phyloP scores from a whole-genome alignment of 2,888 invertebrate species.

The Lasioglossum malachurum region DNA sequence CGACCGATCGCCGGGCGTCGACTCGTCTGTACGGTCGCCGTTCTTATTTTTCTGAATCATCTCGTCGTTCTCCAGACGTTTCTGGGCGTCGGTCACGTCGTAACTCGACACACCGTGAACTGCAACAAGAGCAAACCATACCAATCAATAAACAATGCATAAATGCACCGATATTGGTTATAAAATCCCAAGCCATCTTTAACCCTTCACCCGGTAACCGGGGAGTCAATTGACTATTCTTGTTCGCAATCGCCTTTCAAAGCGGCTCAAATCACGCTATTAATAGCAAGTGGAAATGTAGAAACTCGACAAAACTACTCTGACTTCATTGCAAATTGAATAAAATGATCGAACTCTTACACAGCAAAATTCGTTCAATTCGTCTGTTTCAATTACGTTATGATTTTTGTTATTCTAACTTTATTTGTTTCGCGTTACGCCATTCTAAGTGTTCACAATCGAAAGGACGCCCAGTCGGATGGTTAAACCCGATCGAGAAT shows the following conservation, averaged over 20 bases:
- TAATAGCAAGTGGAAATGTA: background rate
- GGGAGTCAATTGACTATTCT: background rate
- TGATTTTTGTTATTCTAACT: background rate
- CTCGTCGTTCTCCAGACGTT: slow-evolving; percentile 70
- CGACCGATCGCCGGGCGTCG: slow-evolving; percentile 44
- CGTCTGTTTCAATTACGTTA: background rate
- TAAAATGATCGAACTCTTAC: background rate
- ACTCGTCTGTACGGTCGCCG: slow-evolving; percentile 66
- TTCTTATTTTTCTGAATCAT: slow-evolving; percentile 58
- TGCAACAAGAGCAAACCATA: slow-evolving; percentile 38
- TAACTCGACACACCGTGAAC: slow-evolving; percentile 72
- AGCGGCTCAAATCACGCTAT: background rate
- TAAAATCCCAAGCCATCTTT: background rate
- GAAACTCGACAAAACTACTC: background rate
- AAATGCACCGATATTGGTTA: background rate
- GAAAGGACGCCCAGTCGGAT: too few relatives aligned
- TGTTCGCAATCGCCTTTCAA: background rate
- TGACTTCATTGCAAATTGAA: background rate
- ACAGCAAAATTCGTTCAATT: background rate
- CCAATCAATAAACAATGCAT: background rate
- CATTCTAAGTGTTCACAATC: background rate
- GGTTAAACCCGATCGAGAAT: too few relatives aligned
- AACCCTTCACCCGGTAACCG: background rate
- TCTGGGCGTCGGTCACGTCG: slow-evolving; percentile 65
- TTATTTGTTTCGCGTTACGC: background rate